A percentile compares a stretch with the other conserved stretches of the same genome.
phyloP scores from a whole-genome alignment of 2,888 invertebrate genomes.

The Bombylius discolor region DNA sequence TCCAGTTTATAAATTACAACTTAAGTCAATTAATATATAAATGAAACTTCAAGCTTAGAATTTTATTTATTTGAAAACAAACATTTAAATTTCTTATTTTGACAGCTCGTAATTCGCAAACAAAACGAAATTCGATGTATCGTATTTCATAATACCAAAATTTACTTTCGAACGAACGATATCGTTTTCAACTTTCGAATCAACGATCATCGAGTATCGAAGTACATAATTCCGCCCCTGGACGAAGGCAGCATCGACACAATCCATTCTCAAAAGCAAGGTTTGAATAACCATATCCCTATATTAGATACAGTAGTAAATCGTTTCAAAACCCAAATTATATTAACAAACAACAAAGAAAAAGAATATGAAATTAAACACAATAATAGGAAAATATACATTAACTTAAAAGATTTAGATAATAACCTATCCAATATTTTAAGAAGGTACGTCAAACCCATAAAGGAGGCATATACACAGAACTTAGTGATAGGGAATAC shows the following conservation, averaged over 20 bases:
- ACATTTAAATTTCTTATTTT: too few relatives aligned
- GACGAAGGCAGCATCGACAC: not conserved
- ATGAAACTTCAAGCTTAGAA: too few relatives aligned
- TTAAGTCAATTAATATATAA: too few relatives aligned
- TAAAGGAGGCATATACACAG: not conserved
- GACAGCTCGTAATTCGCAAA: too few relatives aligned
- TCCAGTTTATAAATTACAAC: too few relatives aligned
- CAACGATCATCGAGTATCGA: too few relatives aligned
- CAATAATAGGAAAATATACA: constrained; percentile 5
- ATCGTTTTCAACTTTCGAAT: too few relatives aligned
- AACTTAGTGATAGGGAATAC: not conserved
- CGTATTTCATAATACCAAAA: too few relatives aligned
- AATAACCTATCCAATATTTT: not conserved
- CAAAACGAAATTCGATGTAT: too few relatives aligned
- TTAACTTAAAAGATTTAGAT: constrained; percentile 2
- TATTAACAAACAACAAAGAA: constrained; percentile 8
- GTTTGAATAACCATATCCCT: constrained; percentile 11
- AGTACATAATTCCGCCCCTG: too few relatives aligned
- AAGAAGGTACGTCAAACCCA: not conserved
- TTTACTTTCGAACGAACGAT: too few relatives aligned
- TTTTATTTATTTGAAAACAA: too few relatives aligned
- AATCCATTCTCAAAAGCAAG: constrained; percentile 13
- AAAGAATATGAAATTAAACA: constrained; percentile 8
- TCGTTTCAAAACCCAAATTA: constrained; percentile 10
- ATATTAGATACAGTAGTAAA: constrained; percentile 14